Evolutionary conservation across 2,797 vertebrate species (phyloP).

Genomic region (Semaprochilodus insignis): DNA sequence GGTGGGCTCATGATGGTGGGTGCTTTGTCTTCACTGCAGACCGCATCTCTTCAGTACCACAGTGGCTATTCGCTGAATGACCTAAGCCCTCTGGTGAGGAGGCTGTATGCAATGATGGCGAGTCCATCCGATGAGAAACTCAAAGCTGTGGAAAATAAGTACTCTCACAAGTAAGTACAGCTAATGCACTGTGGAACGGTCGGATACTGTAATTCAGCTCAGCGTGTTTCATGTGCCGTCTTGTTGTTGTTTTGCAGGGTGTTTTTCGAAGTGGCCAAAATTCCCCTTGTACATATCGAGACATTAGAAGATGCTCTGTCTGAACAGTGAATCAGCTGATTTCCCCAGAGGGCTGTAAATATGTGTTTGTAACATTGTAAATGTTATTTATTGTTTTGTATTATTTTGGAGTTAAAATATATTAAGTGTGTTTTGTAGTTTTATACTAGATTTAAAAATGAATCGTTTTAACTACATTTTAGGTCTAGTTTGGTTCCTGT

Average conservation of each 20-base stretch:
- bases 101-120: constrained; percentile 78
- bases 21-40: constrained; percentile 61
- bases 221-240: too few species aligned
- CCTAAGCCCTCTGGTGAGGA: constrained; percentile 78
- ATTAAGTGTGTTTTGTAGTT: background rate
- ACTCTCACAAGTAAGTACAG: constrained; percentile 85
- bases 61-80: constrained; percentile 81
- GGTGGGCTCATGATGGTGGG: too few species aligned
- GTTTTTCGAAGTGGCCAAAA: constrained; percentile 48
- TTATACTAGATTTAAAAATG: constrained; percentile 2
- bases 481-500: background rate
- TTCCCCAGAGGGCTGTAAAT: constrained; percentile 7
- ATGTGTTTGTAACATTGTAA: constrained; percentile 1
- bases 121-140: constrained; percentile 72
- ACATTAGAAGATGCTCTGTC: constrained; percentile 31
- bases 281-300: constrained; percentile 31
- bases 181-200: too few species aligned
- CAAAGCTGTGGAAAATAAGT: constrained; percentile 85
- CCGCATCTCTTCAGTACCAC: constrained; percentile 82
- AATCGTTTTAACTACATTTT: background rate
- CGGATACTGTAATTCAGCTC: background rate
- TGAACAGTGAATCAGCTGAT: background rate
- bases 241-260: constrained; percentile 24
- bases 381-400: constrained; percentile 50
- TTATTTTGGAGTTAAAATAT: constrained; percentile 13